phyloP scores from a whole-genome alignment of 1,140 invertebrate species.

The Phenacoccus solenopsis region DNA sequence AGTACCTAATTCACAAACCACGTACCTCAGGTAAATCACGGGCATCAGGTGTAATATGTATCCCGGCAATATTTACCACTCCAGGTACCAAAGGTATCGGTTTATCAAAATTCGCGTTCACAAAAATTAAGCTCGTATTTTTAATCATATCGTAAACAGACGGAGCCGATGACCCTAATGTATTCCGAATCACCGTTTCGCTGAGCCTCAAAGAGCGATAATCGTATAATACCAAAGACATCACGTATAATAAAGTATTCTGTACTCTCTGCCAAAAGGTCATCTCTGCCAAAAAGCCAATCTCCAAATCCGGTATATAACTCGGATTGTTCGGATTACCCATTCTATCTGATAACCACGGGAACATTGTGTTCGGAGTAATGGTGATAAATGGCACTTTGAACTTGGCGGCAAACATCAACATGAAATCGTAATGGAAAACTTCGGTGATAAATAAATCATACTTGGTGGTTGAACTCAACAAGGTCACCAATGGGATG shows the following conservation, averaged over 20 bases:
- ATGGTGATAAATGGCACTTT: constrained; percentile 41
- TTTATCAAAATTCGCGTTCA: constrained; percentile 49
- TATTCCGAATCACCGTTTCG: constrained; percentile 20
- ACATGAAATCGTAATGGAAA: constrained; percentile 25
- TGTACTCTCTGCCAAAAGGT: constrained; percentile 23
- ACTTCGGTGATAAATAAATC: constrained; percentile 30
- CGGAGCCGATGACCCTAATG: constrained; percentile 29
- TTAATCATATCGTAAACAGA: constrained; percentile 39
- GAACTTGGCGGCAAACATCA: constrained; percentile 29
- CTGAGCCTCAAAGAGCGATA: not conserved
- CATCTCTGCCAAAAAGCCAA: constrained; percentile 20
- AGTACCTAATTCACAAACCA: no score
- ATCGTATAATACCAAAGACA: constrained; percentile 6
- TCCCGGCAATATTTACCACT: constrained; percentile 51
- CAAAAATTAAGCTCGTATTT: constrained; percentile 44
- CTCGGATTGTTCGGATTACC: constrained; percentile 25
- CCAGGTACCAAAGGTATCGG: constrained; percentile 44
- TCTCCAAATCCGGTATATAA: constrained; percentile 24
- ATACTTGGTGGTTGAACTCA: constrained; percentile 20
- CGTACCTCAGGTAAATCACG: constrained; percentile 40
- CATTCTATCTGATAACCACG: constrained; percentile 41
- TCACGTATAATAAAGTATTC: constrained; percentile 21
- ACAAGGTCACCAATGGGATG: not conserved
- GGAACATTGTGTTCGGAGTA: constrained; percentile 41
- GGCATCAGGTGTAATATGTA: constrained; percentile 45